These are phyloP conservation scores for Chiloscyllium plagiosum DNA, from an alignment of 2,113 vertebrate genomes.

Conservation along the genomic window DNA sequence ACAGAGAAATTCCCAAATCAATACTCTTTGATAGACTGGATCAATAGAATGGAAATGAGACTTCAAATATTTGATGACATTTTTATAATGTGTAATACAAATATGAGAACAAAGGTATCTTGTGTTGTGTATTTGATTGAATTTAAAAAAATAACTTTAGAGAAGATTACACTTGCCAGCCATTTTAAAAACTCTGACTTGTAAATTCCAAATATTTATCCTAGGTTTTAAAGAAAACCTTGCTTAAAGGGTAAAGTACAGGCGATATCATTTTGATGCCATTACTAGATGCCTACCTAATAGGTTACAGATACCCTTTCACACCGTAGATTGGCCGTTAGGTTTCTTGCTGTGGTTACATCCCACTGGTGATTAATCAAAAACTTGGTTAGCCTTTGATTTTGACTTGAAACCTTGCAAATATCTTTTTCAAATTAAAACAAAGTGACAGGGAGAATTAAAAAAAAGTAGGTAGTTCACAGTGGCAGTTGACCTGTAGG, in stretches of 20 bases:
- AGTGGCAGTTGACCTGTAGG: background rate
- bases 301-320: background rate
- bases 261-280: background rate
- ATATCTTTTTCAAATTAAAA: background rate
- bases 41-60: background rate
- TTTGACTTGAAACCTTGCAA: slow-evolving; percentile 7
- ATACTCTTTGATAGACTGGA: background rate
- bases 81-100: background rate
- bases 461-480: background rate
- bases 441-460: background rate
- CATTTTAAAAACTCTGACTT: background rate
- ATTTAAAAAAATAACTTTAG: background rate
- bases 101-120: background rate
- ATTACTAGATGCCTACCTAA: background rate
- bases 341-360: background rate
- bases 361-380: slow-evolving; percentile 12
- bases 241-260: slow-evolving; percentile 1
- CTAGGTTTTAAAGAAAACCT: no score
- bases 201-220: background rate
- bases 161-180: background rate
- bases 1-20: background rate
- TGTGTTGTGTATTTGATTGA: background rate
- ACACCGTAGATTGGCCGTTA: background rate
- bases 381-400: slow-evolving; percentile 16
- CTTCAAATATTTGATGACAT: background rate